phyloP scores from a whole-genome alignment of 2,797 vertebrate species.

The Cyprinella venusta region DNA sequence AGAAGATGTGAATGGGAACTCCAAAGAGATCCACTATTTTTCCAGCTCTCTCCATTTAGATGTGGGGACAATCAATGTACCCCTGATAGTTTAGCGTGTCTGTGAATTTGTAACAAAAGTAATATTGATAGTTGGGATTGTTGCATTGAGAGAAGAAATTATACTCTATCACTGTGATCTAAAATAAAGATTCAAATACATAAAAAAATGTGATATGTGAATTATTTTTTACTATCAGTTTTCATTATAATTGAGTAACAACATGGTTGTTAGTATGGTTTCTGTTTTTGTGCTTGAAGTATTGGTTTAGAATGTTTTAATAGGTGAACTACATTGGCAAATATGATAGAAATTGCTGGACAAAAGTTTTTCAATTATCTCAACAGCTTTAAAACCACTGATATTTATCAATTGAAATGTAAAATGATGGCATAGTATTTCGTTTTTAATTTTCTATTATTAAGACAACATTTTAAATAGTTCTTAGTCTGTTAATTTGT shows the following conservation, averaged over 20 bases:
- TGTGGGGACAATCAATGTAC: constrained; percentile 5
- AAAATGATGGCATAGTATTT: too few relatives aligned
- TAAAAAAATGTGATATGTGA: neutral
- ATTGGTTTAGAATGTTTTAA: too few relatives aligned
- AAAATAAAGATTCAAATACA: constrained; percentile 31
- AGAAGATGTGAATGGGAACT: constrained; percentile 43
- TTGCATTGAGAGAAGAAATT: neutral
- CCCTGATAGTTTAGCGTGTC: constrained; percentile 22
- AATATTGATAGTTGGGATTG: constrained; percentile 30
- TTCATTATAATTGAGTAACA: neutral
- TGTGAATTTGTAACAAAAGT: constrained; percentile 34
- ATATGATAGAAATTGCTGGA: too few relatives aligned
- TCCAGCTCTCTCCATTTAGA: constrained; percentile 21
- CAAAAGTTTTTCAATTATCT: too few relatives aligned
- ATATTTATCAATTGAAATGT: too few relatives aligned
- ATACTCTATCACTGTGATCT: constrained; percentile 40
- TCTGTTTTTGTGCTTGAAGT: too few relatives aligned
- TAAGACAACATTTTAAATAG: too few relatives aligned
- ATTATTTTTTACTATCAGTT: neutral
- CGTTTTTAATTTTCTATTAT: too few relatives aligned
- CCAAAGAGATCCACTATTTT: constrained; percentile 28
- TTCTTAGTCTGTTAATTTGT: too few relatives aligned
- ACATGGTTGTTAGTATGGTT: too few relatives aligned
- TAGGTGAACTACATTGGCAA: too few relatives aligned
- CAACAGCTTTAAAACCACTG: too few relatives aligned